Percentiles rank a stretch among this genome's conserved stretches.
Evolutionary conservation across 2,113 vertebrate genomes (phyloP).

Genomic region (Setophaga coronata): DNA sequence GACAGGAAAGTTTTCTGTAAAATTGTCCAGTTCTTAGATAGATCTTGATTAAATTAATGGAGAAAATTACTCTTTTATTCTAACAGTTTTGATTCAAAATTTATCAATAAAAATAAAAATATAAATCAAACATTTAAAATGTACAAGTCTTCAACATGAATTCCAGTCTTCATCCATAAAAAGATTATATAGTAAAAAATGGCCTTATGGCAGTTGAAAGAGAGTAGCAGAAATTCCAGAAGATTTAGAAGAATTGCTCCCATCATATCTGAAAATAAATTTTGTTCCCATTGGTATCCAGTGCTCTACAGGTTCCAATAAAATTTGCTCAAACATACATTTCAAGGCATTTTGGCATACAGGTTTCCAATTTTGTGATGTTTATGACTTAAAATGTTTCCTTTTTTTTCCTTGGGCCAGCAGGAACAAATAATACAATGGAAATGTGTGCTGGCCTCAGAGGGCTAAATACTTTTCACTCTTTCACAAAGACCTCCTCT

Average conservation of each 20-base stretch:
- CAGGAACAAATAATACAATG: neutral
- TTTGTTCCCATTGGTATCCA: neutral
- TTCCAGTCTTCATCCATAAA: neutral
- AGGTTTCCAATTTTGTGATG: neutral
- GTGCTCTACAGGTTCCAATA: neutral
- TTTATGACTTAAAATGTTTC: neutral
- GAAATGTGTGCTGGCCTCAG: neutral
- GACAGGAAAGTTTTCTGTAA: neutral
- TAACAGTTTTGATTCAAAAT: neutral
- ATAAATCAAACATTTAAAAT: neutral
- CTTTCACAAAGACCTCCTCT: neutral
- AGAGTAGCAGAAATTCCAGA: neutral
- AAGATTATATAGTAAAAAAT: neutral
- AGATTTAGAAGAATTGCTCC: neutral
- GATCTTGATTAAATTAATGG: neutral
- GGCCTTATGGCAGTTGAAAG: neutral
- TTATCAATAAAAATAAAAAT: neutral
- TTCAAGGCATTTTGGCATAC: neutral
- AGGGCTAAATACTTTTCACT: neutral
- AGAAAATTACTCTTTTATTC: neutral
- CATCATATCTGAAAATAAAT: neutral
- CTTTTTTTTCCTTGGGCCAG: neutral
- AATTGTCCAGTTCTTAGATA: neutral
- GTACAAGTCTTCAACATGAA: neutral
- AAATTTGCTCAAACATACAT: neutral